Conservation (phyloP, 2,888 invertebrate genomes). For the Agrotis exclamationis region DNA sequence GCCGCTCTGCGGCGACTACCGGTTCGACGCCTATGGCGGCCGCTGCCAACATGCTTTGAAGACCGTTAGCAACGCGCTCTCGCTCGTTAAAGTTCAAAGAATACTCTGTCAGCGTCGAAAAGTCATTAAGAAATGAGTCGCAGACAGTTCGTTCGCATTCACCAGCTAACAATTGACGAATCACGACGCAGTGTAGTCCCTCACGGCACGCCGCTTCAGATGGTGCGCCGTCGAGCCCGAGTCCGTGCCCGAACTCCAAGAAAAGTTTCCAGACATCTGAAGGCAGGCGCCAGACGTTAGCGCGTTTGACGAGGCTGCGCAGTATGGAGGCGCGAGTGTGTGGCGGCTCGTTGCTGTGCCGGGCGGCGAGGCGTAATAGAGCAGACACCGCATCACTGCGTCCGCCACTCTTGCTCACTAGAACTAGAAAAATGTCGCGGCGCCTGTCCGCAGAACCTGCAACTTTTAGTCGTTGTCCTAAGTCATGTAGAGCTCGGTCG, state of each 20-base stretch:
- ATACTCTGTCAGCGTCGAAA: constrained; percentile 76
- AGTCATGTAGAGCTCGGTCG: constrained; percentile 74
- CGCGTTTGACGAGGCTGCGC: constrained; percentile 80
- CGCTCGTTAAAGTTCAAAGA: constrained; percentile 71
- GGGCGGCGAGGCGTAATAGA: constrained; percentile 72
- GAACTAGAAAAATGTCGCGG: constrained; percentile 79
- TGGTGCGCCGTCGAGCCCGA: constrained; percentile 78
- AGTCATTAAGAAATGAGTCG: constrained; percentile 70
- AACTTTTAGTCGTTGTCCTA: constrained; percentile 71
- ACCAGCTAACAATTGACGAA: constrained; percentile 72
- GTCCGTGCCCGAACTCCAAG: constrained; percentile 73
- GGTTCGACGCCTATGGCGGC: constrained; percentile 58
- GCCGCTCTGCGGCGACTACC: constrained; percentile 41
- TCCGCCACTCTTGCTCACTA: constrained; percentile 82
- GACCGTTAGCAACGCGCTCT: constrained; percentile 56
- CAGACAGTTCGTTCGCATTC: constrained; percentile 61
- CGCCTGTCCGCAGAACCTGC: constrained; percentile 75
- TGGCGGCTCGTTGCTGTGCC: constrained; percentile 77
- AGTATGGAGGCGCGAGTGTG: constrained; percentile 78
- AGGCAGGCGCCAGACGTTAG: constrained; percentile 78
- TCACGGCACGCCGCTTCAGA: constrained; percentile 75
- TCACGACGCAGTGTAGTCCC: constrained; percentile 79
- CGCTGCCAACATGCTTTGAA: constrained; percentile 67
- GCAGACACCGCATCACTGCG: constrained; percentile 70
- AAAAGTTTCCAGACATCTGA: constrained; percentile 74